These are phyloP conservation scores for Saimiri boliviensis DNA, from an alignment of 2,113 vertebrate genomes.

Conservation along the genomic window DNA sequence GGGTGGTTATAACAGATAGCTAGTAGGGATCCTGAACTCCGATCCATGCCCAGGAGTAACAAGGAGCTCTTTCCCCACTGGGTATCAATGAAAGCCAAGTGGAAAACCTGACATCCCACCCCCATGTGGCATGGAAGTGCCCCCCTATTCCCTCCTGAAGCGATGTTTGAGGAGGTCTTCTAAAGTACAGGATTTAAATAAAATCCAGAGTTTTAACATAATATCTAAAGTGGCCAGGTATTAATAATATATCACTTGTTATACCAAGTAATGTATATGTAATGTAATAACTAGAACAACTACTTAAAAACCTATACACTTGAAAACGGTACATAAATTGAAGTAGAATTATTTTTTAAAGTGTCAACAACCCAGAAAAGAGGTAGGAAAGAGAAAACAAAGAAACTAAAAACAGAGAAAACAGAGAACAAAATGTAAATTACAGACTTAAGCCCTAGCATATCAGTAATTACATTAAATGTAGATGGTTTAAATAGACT, in stretches of 20 bases:
- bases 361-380: not conserved
- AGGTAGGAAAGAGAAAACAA: not conserved
- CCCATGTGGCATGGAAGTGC: fast-evolving
- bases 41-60: not conserved
- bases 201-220: not conserved
- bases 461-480: not conserved
- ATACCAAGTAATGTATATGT: not conserved
- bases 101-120: not conserved
- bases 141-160: no score
- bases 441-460: not conserved
- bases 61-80: not conserved
- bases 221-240: not conserved
- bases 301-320: not conserved
- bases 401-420: not conserved
- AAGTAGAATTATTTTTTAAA: not conserved
- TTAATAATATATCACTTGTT: not conserved
- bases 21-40: not conserved
- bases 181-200: not conserved
- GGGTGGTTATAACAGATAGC: not conserved
- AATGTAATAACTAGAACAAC: not conserved
- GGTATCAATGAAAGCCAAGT: not conserved
- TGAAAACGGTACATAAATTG: not conserved
- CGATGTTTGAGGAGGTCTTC: not conserved
- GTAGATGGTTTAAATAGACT: not conserved
- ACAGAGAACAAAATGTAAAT: not conserved